Evolutionary conservation across 2,113 vertebrate species (phyloP), one percentile per base, ranked within the genome.

Genomic region (Cercocebus atys): DNA sequence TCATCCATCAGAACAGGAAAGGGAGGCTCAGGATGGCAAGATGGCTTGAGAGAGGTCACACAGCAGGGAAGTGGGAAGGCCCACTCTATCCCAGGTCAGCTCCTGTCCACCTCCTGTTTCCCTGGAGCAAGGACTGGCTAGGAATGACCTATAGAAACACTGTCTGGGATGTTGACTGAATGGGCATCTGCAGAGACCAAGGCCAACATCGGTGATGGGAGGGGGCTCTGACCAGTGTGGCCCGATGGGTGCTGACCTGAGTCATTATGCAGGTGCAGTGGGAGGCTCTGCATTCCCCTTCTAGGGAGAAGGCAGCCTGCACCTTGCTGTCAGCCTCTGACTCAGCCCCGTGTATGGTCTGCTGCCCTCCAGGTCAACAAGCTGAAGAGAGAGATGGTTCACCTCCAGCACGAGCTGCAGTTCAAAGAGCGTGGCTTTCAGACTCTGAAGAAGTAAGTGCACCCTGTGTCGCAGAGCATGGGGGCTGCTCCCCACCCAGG

Each of bases 381-480:
- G 97, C 98, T 99, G 98, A 99, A 99, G 99, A 99, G 99, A 97
- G 99, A 99, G 98, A 99, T 99, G 98, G 99, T 99, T 98, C 99
- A 99, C 45, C 99, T 99, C 99, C 99, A 99, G 95, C 99, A 99
- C 93, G 99, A 99, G 97, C 99, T 99, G 38, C 99, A 99, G 97
- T 99, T 99, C 98, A 99, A 99, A 98, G 99, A 99, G 96, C 99
- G 99, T 97, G 99, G 99, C 97, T 99, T 99, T 84, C 99, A 99
- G 98, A 99, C 99, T 1, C 98, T 99, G 88, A 99, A 99, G 99
- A 99, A 99, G 99, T 99, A 98, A 99, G 99, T 99, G 73, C 32
- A 7, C 23, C 91, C 30, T 0, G n/a, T 89, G 52, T 18, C 72
- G 38, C 57, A 32, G 59, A 52, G 92, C 3, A 3, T 40, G 72